Evolutionary conservation across 2,797 vertebrate species (phyloP), one percentile per base, ranked within the genome.

Genomic region (Myripristis jacobus): DNA sequence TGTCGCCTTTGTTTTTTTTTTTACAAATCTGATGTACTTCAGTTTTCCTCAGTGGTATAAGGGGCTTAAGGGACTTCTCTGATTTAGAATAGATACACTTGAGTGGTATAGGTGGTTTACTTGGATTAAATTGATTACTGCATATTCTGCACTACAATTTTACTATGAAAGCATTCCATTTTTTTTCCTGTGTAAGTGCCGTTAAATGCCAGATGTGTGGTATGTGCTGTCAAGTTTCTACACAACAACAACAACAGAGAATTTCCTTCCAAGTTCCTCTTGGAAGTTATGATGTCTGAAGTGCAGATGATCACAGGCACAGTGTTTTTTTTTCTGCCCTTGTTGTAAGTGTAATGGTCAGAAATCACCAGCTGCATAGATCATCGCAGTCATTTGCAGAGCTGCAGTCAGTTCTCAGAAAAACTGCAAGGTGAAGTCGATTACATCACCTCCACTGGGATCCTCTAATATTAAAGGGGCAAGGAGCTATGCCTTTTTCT

Each of bases 361-460:
- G 77, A 76, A 79, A 60, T 68, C 80, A 63, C 50, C 83, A 63
- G 38, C 79, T 80, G 79, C 71, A 53, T 61, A 92, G 86, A 50
- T 65, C 22, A 87, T 83, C 82, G 81, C 88, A 91, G 88, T 90
- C 89, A 89, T 81, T 65, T 64, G 79, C 84, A 65, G 82, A 83
- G 87, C 85, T 63, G 44, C 81, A 66, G 84, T 86, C 87, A 88
- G 89, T 88, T 87, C 86, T 59, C 76, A 67, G 70, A 82, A 57
- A 76, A 81, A 88, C 82, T 90, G 86, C 74, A 24, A 79, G 65
- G 54, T 69, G 86, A 89, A 84, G 87, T 85, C 81, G 88, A 91
- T 92, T 89, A 90, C 90, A 90, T 92, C 88, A 90, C 82, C 81
- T 81, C 70, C 67, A 80, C 82, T 88, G 82, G 69, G 80, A 56